A percentile compares a stretch with the other conserved stretches of the same genome.
phyloP scores from a whole-genome alignment of 2,113 vertebrate species.

The Petrocephalus microphthalmus region DNA sequence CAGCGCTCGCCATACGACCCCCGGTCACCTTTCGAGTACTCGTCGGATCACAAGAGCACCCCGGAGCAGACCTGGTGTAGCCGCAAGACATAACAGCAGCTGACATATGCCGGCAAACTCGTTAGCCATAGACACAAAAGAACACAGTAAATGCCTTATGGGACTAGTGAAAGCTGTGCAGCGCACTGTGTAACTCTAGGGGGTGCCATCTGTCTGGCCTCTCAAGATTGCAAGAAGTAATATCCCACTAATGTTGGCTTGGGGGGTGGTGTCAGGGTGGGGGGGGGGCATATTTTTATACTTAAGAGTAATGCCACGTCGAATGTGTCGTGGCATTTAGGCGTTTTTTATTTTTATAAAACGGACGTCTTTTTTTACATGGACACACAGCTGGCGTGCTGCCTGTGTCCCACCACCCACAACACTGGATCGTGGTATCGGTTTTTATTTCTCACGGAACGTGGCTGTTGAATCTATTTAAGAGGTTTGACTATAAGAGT shows the following conservation, averaged over 20 bases:
- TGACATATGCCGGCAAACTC: constrained; percentile 50
- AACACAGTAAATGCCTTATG: constrained; percentile 95
- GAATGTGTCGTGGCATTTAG: constrained; percentile 63
- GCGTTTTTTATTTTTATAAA: constrained; percentile 74
- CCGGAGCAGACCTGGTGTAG: constrained; percentile 93
- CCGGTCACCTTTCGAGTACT: constrained; percentile 89
- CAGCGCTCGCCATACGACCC: constrained; percentile 87
- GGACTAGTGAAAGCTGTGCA: constrained; percentile 78
- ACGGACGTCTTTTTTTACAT: constrained; percentile 72
- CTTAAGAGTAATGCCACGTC: constrained; percentile 84
- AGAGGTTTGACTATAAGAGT: constrained; percentile 56
- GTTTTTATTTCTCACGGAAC: constrained; percentile 61
- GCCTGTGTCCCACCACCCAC: constrained; percentile 68
- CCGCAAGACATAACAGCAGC: constrained; percentile 89
- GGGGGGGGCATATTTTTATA: constrained; percentile 88
- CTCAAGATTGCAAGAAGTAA: constrained; percentile 73
- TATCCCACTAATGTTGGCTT: constrained; percentile 60
- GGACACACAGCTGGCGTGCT: constrained; percentile 82
- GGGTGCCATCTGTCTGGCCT: constrained; percentile 76
- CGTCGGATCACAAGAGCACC: constrained; percentile 89
- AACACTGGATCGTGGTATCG: constrained; percentile 83
- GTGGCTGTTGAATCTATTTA: constrained; percentile 72
- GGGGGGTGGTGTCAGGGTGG: constrained; percentile 27
- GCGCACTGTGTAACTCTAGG: constrained; percentile 68
- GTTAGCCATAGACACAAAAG: constrained; percentile 84